Conservation (phyloP, 2,113 vertebrate species). For the Cyanoliseus patagonus region DNA sequence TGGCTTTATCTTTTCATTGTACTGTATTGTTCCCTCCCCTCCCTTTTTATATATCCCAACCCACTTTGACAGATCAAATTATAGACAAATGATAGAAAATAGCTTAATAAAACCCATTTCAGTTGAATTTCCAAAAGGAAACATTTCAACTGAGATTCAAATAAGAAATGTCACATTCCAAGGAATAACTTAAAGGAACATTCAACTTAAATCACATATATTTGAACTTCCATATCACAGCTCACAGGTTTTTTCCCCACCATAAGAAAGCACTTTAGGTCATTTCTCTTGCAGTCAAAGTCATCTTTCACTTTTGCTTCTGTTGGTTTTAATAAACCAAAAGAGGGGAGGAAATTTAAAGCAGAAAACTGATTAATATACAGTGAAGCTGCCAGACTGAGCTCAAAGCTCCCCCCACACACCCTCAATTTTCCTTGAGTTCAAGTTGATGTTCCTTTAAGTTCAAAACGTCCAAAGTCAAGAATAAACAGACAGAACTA, state of each 20-base stretch:
- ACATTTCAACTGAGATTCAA: not conserved
- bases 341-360: not conserved
- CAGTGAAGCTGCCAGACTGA: not conserved
- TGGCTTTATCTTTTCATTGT: not conserved
- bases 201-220: not conserved
- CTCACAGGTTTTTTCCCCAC: not conserved
- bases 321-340: not conserved
- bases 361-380: not conserved
- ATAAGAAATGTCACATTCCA: not conserved
- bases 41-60: not conserved
- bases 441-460: constrained; percentile 41
- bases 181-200: constrained; percentile 31
- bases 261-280: not conserved
- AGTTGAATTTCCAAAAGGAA: not conserved
- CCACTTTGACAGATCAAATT: not conserved
- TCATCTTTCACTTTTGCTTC: not conserved
- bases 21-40: not conserved
- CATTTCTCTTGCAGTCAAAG: not conserved
- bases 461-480: not conserved
- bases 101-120: not conserved
- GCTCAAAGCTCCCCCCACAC: not conserved
- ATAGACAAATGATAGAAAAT: constrained; percentile 60
- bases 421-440: not conserved
- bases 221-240: not conserved
- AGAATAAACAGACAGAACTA: not conserved